Base-by-base conservation (phyloP, 2,113 vertebrate species). In the Mustela nigripes region DNA sequence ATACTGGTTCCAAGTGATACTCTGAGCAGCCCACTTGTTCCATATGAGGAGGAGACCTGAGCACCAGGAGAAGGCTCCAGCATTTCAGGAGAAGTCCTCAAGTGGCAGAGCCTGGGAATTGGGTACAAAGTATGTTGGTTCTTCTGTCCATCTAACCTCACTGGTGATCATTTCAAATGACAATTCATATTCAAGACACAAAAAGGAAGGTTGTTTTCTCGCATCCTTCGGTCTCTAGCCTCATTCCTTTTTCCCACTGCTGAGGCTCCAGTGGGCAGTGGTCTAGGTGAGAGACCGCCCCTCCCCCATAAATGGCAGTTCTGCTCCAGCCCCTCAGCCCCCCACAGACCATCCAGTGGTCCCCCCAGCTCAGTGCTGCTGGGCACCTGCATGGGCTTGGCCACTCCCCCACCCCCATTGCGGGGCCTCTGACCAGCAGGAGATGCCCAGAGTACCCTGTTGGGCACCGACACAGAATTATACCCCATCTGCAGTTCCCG, bases 261-360 rank as follows among this genome's bases (percentile, higher is more conserved):
- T 14, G 50, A 50, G 21, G 69, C 53, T 71, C 58, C 45, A 22
- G 3, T 3, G 9, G 80, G 36, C 36, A 26, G 16, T 76, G 48
- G 19, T 11, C 5, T n/a, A 2, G 26, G 15, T 53, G 24, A 86
- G 90, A 67, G 65, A 4, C 4, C 7, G 7, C 19, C 58, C 58
- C 78, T 11, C 48, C 78, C 22, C 48, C 83, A 4, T 78, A 48
- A 82, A 21, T 14, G 36, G 39, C 63, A 11, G 6, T 22, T 28
- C 73, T 58, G 1, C 79, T 33, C 26, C 15, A 0, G 81, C 26
- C 78, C 67, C 86, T 83, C 31, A 39, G 4, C 36, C 36, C 21
- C 28, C 18, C 28, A 4, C 3, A 21, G 4, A 28, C 74, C 0
- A 0, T 14, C 56, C 53, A 36, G 1, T 16, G 26, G 15, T 26